Base-by-base conservation (phyloP, 2,797 vertebrate genomes). In the Pelodytes ibericus region DNA sequence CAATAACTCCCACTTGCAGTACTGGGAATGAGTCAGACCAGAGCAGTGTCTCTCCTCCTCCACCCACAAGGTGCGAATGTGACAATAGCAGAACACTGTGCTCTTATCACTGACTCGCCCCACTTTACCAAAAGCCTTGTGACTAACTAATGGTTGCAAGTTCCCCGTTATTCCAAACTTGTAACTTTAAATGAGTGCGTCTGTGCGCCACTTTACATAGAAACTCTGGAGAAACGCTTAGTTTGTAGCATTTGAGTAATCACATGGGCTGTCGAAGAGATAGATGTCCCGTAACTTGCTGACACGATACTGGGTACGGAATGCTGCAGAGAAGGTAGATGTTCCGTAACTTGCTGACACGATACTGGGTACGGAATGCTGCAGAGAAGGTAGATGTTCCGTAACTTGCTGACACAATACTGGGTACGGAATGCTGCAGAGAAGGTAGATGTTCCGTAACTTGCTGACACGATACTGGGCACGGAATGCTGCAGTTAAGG, bases 1-100 rank as follows among this genome's bases (percentile, higher is more conserved):
- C 33, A 20, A 29, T 49, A 13, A 66, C 75, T 71, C 75, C 75
- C 69, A 77, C 69, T 44, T 41, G 24, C 66, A 29, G 66, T 47
- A 59, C 24, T 22, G 10, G 20, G 36, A 24, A 59, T 71, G 64
- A 71, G 71, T 71, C 71, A 57, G 61, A 53, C 58, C 58, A 69
- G 0, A 2, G 3, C 22, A 4, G 36, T 25, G 2, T 30, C 6
- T 10, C 33, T 8, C 9, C 66, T 39, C 63, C 41, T 4, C 63
- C 24, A 27, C 41, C 73, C 44, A 18, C 33, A 16, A 63, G 59
- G 60, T 47, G 67, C 33, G 67, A 64, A 71, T 33, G 58, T 56
- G 44, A 30, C 41, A 27, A 36, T 8, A 15, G 11, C 30, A 30
- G 44, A 62, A 62, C 64, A 41, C 47, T 39, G 26, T 33, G 61